phyloP scores from a whole-genome alignment of 1,140 invertebrate genomes.

The Drosophila nikananu region DNA sequence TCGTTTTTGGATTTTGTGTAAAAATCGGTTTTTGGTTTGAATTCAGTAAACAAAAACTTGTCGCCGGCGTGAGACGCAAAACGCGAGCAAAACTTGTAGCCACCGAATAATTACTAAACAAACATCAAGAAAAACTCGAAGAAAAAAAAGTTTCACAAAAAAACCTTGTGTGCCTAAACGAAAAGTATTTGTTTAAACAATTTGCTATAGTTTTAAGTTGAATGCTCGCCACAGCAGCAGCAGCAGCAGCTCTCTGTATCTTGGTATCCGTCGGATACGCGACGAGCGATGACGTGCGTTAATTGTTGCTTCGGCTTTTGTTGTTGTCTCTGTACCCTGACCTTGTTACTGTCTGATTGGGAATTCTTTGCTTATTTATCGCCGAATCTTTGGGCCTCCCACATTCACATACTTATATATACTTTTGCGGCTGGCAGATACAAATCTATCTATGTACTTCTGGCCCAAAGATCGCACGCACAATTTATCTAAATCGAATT shows the following conservation, averaged over 20 bases:
- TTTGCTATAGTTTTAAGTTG: slow-evolving; percentile 68
- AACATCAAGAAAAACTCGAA: slow-evolving; percentile 9
- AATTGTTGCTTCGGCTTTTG: slow-evolving; percentile 35
- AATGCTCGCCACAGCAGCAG: slow-evolving; percentile 51
- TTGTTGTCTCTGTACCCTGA: slow-evolving; percentile 62
- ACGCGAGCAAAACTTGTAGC: slow-evolving; percentile 40
- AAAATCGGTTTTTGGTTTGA: slow-evolving; percentile 80
- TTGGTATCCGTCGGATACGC: slow-evolving; percentile 40
- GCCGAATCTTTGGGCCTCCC: slow-evolving; percentile 29
- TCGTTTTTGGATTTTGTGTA: slow-evolving; percentile 75
- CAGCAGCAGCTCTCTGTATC: slow-evolving; percentile 25
- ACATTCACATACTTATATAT: slow-evolving; percentile 11
- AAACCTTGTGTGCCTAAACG: slow-evolving; percentile 32
- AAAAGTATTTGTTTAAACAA: slow-evolving; percentile 76
- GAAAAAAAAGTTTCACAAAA: slow-evolving; percentile 6
- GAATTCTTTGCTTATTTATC: slow-evolving; percentile 52
- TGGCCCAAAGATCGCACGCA: slow-evolving; percentile 46
- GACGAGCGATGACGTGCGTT: slow-evolving; percentile 66
- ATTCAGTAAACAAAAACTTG: slow-evolving; percentile 85
- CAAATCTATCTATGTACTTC: slow-evolving; percentile 55
- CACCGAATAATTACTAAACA: slow-evolving; percentile 27
- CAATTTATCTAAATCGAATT: slow-evolving; percentile 72
- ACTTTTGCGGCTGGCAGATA: slow-evolving; percentile 38
- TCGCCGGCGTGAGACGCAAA: slow-evolving; percentile 80
- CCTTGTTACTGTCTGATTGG: slow-evolving; percentile 73